Evolutionary conservation across 2,797 vertebrate species (phyloP).

Genomic region (Serranus cabrilla): DNA sequence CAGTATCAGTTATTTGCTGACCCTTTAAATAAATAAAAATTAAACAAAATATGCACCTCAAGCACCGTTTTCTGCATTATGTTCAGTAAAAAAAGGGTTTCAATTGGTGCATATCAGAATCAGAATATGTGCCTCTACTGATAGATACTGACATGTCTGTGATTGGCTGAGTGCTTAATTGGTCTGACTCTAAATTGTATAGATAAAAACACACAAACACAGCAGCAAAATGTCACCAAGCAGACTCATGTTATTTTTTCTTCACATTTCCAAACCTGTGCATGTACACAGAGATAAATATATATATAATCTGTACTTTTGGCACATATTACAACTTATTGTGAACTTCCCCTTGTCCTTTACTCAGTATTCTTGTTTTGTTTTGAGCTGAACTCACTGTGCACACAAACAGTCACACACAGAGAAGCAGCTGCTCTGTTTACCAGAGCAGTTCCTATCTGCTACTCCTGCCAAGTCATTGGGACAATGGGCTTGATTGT

Average conservation of each 20-base stretch:
- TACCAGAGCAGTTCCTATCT: background rate
- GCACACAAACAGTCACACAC: constrained; percentile 4
- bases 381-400: background rate
- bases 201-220: background rate
- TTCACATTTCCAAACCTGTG: background rate
- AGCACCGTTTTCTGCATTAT: too few species aligned
- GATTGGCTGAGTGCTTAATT: too few species aligned
- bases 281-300: background rate
- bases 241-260: background rate
- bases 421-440: background rate
- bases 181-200: background rate
- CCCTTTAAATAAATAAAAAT: too few species aligned
- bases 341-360: background rate
- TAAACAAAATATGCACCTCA: too few species aligned
- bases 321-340: background rate
- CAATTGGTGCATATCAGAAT: too few species aligned
- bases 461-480: background rate
- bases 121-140: too few species aligned
- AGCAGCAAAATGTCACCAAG: constrained; percentile 2
- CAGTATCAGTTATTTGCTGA: too few species aligned
- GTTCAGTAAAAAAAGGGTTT: too few species aligned
- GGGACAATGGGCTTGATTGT: constrained; percentile 13
- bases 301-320: background rate
- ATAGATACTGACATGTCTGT: too few species aligned
- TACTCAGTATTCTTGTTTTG: background rate